These are phyloP conservation scores for Trichogramma pretiosum DNA, from an alignment of 1,140 invertebrate genomes.

Conservation along the genomic window DNA sequence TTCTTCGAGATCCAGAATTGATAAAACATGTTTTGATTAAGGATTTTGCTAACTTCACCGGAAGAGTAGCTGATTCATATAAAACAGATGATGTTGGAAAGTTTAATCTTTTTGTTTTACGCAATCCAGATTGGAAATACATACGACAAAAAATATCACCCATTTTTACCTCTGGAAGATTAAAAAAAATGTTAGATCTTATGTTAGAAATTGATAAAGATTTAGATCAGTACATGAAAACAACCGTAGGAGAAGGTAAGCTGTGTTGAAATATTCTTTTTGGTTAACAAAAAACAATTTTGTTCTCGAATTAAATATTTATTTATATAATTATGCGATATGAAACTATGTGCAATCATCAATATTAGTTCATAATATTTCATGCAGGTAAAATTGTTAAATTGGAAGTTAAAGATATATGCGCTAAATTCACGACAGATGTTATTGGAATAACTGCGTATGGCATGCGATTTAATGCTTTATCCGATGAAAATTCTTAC, in stretches of 20 bases:
- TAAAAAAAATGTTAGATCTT: conserved; percentile 40
- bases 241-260: conserved; percentile 15
- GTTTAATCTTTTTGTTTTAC: conserved; percentile 30
- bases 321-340: too few relatives aligned
- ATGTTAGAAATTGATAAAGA: conserved; percentile 36
- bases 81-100: conserved; percentile 24
- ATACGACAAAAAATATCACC: conserved; percentile 39
- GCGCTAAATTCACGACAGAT: conserved; percentile 41
- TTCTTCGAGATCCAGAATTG: conserved; percentile 23
- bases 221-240: too few relatives aligned
- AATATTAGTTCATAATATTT: background rate
- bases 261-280: background rate
- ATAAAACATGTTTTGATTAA: conserved; percentile 40
- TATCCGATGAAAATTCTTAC: conserved; percentile 32
- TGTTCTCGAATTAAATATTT: too few relatives aligned
- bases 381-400: background rate
- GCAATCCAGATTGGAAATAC: conserved; percentile 35
- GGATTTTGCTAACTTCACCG: conserved; percentile 43
- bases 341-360: too few relatives aligned
- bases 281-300: too few relatives aligned
- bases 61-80: conserved; percentile 26
- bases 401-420: conserved; percentile 40
- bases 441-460: conserved; percentile 43
- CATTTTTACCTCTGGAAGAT: conserved; percentile 37
- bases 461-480: conserved; percentile 40